Base-by-base conservation (phyloP, 2,797 vertebrate genomes). In the Dendrocincla fuliginosa region DNA sequence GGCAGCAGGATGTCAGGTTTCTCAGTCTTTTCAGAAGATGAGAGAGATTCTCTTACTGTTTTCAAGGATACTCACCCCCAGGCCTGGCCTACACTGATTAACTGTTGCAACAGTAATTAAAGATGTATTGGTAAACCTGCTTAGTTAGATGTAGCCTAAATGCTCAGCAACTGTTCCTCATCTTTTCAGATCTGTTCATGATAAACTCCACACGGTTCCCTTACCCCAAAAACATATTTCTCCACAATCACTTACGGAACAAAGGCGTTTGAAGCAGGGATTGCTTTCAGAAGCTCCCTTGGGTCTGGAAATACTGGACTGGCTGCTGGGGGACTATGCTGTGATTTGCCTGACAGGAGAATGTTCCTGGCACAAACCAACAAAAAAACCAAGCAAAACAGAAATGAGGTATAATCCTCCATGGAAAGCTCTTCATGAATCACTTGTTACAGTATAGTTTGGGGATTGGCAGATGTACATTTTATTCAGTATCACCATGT, bases 231-330 rank as follows among this genome's bases (percentile, higher is more conserved):
- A 95, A 81, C 53, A 78, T 0, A 10, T 53, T 79, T 70, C 57
- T 81, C 55, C 67, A n/a, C 49, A 52, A 84, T 55, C 69, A 97
- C 97, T 96, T 96, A 97, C 97, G 1, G 80, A 86, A 95, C 55
- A 73, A 97, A 93, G 53, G 64, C 33, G 63, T 77, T 92, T 24
- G 94, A 92, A 70, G 90, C 50, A 65, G 94, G 60, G 39, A 69
- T 50, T 59, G 50, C 37, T 91, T 93, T 95, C 89, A 88, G 95
- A 32, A 91, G 63, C 55, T 97, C 96, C 74, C 76, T 84, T 30
- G 91, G 53, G 18, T 92, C 90, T 79, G 90, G 96, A 93, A 95
- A 96, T 41, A 89, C 60, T 0, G 85, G 96, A 65, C 81, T 96
- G 81, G 87, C 79, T 57, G 90, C 37, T 68, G 75, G 50, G 8